Conservation (phyloP, 2,113 vertebrate species). For the Suricata suricatta region DNA sequence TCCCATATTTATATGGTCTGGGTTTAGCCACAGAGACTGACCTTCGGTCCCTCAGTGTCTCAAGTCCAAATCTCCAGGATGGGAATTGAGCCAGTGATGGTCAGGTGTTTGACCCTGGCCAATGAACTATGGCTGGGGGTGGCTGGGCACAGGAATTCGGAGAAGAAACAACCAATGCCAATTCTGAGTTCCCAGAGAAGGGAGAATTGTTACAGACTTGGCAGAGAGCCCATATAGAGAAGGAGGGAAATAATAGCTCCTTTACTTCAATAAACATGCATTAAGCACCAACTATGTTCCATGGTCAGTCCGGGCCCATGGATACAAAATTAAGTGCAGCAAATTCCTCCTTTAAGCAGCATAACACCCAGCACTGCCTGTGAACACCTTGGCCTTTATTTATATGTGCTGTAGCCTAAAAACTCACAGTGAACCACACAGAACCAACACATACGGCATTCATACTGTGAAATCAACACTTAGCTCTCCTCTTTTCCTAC, state of each 20-base stretch:
- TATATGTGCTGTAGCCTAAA: background rate
- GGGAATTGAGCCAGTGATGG: background rate
- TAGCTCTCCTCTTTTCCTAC: background rate
- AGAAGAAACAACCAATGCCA: slow-evolving; percentile 14
- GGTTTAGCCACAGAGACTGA: background rate
- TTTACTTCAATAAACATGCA: slow-evolving; percentile 13
- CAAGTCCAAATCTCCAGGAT: background rate
- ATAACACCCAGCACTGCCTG: background rate
- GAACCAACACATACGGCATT: background rate
- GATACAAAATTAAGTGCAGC: background rate
- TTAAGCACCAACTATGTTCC: background rate
- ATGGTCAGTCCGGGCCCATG: background rate
- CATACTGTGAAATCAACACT: background rate
- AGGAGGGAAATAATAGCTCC: slow-evolving; percentile 57
- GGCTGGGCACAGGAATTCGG: background rate
- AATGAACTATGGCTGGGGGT: background rate
- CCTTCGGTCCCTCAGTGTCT: background rate
- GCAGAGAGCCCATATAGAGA: background rate
- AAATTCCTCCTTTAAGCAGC: background rate
- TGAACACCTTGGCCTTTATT: background rate
- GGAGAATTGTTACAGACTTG: slow-evolving; percentile 63
- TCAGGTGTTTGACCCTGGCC: background rate
- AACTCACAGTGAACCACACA: background rate
- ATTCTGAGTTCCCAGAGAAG: slow-evolving; percentile 62
- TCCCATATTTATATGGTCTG: background rate